These are phyloP conservation scores for Aleiodes leptofemur DNA, from an alignment of 2,888 invertebrate genomes.

Conservation along the genomic window DNA sequence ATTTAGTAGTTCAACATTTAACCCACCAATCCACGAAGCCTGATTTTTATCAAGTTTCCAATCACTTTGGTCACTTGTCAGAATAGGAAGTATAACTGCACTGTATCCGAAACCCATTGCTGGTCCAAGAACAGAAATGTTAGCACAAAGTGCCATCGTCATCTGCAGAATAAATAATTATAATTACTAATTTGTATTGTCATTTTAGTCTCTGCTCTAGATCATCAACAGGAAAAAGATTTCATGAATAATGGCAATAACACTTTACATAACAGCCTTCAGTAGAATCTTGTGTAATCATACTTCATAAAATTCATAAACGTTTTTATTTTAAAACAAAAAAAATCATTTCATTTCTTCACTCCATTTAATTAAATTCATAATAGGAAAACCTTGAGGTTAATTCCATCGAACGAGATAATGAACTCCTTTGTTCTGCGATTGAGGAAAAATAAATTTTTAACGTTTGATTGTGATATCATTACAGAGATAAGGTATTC, in stretches of 20 bases:
- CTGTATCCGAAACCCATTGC: constrained; percentile 80
- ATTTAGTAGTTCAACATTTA: constrained; percentile 27
- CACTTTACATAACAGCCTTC: constrained; percentile 12
- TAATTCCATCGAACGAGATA: constrained; percentile 8
- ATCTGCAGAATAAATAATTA: constrained; percentile 68
- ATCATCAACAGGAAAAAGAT: background rate
- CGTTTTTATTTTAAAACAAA: background rate
- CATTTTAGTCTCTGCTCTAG: background rate
- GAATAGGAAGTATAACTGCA: constrained; percentile 76
- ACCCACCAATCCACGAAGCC: constrained; percentile 79
- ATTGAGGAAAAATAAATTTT: background rate
- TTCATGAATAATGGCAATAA: constrained; percentile 1
- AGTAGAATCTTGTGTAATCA: background rate
- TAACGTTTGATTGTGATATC: background rate
- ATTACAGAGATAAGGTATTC: background rate
- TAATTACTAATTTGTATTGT: constrained; percentile 7
- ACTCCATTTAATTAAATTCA: background rate
- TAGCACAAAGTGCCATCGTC: constrained; percentile 76
- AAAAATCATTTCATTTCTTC: background rate
- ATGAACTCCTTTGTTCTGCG: constrained; percentile 1
- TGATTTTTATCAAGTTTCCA: constrained; percentile 71
- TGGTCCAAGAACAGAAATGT: constrained; percentile 77
- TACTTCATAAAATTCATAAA: constrained; percentile 21
- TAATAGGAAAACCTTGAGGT: background rate
- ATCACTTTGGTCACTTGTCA: constrained; percentile 67